Evolutionary conservation across 2,797 vertebrate species (phyloP).

Genomic region (Spinibarbus caldwelli): DNA sequence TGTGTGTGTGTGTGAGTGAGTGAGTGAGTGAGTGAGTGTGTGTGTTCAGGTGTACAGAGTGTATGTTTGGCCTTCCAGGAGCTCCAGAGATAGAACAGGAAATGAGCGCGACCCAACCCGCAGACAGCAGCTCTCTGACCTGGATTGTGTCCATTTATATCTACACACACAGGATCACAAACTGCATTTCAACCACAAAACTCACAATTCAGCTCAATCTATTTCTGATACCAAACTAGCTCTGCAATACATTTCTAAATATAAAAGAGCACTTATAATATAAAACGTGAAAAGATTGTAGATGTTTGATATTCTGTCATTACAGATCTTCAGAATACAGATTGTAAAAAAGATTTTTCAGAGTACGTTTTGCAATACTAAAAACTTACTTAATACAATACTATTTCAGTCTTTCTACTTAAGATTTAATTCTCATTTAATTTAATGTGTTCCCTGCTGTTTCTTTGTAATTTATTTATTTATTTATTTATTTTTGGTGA

Average conservation of each 20-base stretch:
- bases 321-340: neutral
- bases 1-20: slow-evolving; percentile 14
- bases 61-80: neutral
- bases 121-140: slow-evolving; percentile 29
- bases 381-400: too few relatives aligned
- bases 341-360: too few relatives aligned
- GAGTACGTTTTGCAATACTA: neutral
- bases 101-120: neutral
- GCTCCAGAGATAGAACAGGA: slow-evolving; percentile 36
- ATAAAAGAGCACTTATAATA: neutral
- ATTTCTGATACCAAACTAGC: neutral
- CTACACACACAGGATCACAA: neutral
- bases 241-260: neutral
- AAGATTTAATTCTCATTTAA: neutral
- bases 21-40: slow-evolving; percentile 18
- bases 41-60: slow-evolving; percentile 23
- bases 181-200: neutral
- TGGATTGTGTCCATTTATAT: slow-evolving; percentile 29
- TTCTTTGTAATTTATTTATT: too few relatives aligned
- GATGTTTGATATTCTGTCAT: neutral
- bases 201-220: neutral
- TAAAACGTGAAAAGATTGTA: neutral
- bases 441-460: neutral
- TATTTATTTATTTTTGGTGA: neutral
- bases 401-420: neutral